Conservation (phyloP, 1,140 invertebrate genomes). For the Ooceraea biroi region DNA sequence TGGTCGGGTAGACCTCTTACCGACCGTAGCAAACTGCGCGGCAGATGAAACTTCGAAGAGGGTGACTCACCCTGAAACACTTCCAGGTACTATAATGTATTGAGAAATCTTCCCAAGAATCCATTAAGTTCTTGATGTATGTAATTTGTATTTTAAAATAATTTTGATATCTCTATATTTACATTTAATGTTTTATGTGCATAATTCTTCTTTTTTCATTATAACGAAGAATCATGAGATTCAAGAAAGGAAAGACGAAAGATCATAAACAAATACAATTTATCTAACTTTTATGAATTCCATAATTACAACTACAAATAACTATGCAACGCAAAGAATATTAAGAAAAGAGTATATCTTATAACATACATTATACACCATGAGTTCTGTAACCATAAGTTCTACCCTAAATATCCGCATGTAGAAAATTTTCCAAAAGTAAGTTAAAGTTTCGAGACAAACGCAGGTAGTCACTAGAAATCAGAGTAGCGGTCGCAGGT, state of each 20-base stretch:
- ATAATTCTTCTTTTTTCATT: background rate
- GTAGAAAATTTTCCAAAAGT: background rate
- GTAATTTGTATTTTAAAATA: background rate
- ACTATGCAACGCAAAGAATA: no score
- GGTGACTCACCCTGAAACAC: background rate
- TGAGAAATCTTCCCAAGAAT: background rate
- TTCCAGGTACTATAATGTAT: background rate
- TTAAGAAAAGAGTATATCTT: background rate
- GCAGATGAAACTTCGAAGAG: background rate
- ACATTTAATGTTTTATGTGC: background rate
- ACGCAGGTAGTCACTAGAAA: background rate
- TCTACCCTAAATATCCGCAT: slow-evolving; percentile 4
- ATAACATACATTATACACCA: background rate
- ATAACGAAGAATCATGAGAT: background rate
- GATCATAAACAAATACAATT: no score
- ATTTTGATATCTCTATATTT: background rate
- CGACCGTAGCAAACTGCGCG: slow-evolving; percentile 34
- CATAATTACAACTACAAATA: no score
- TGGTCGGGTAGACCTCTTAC: slow-evolving; percentile 13
- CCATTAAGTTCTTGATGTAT: slow-evolving; percentile 4
- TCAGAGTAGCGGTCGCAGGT: slow-evolving; percentile 26
- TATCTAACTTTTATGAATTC: no score
- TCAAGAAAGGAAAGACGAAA: no score
- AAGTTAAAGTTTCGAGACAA: background rate
- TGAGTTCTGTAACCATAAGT: background rate